These are phyloP conservation scores for Calliphora vomitoria DNA, from an alignment of 2,888 invertebrate genomes.

Conservation along the genomic window DNA sequence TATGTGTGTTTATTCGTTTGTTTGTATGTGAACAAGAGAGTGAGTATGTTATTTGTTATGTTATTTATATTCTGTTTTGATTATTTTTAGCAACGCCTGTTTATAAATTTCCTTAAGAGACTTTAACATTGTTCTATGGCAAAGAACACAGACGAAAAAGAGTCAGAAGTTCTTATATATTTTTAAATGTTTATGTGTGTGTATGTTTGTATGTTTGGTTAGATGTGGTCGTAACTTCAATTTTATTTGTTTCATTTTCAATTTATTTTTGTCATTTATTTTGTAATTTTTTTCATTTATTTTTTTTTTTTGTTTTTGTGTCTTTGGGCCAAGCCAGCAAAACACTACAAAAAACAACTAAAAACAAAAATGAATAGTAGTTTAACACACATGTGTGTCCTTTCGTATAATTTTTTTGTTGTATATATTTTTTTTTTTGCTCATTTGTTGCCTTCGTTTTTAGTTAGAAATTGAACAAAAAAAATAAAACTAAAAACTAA, in stretches of 20 bases:
- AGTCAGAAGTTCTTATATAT: background rate
- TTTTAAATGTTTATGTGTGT: background rate
- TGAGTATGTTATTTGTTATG: slow-evolving; percentile 12
- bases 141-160: background rate
- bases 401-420: slow-evolving; percentile 74
- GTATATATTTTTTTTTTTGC: slow-evolving; percentile 20
- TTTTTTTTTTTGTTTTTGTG: slow-evolving; percentile 43
- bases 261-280: slow-evolving; percentile 83
- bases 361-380: slow-evolving; percentile 72
- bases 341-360: slow-evolving; percentile 58
- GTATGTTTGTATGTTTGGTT: background rate
- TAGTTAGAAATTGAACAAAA: slow-evolving; percentile 35
- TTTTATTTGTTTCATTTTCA: slow-evolving; percentile 83
- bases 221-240: slow-evolving; percentile 62
- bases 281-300: slow-evolving; percentile 75
- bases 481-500: background rate
- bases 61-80: slow-evolving; percentile 54
- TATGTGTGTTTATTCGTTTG: background rate
- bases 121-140: slow-evolving; percentile 52
- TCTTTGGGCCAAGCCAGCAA: slow-evolving; percentile 75
- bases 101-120: slow-evolving; percentile 50
- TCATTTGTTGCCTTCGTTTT: slow-evolving; percentile 53
- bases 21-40: background rate
- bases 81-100: slow-evolving; percentile 53
- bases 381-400: slow-evolving; percentile 79